Evolutionary conservation across 2,113 vertebrate genomes (phyloP), one percentile per base, ranked within the genome.

Genomic region (Chauna torquata): DNA sequence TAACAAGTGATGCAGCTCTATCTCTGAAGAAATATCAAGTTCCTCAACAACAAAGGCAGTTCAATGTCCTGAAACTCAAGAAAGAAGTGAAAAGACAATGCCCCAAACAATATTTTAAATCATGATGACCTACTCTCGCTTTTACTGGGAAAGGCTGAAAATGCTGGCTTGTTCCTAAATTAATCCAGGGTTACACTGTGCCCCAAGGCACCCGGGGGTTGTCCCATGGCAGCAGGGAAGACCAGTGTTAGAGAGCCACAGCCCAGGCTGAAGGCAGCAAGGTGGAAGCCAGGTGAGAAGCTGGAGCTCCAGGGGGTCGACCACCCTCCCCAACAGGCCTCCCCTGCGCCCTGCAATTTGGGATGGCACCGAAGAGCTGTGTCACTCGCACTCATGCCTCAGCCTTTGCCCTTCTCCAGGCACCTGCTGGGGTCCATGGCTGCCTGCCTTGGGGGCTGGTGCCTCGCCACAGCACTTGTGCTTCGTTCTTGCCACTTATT

Each of bases 1-100:
- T 98, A 98, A 98, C 97, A 98, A 98, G 97, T 94, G 95, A 98
- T 98, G 96, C 93, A 95, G 98, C 96, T 96, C 90, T 76, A 94
- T 97, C 98, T 97, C 97, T 87, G 91, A 98, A 98, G 97, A 98
- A 97, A 97, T 66, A 96, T 97, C 97, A 97, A 97, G 98, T 97
- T 98, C 90, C 83, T 91, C 94, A 92, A 94, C 95, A 98, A 98
- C 97, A 97, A 97, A 98, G 94, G 91, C 92, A 92, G 93, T 82
- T 95, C 88, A 90, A 75, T 82, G 91, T 89, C 89, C 82, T 16
- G 8, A 92, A 91, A 97, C 30, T 83, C 70, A 42, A 95, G 92
- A 77, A 86, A 96, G 89, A 95, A 96, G 85, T 83, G 66, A n/a
- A 52, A 92, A 76, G 87, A 94, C 82, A 92, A 76, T 92, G 72